Evolutionary conservation across 35 echinoderm and acorn worm genomes (phyloP).

Genomic region (Apostichopus japonicus): DNA sequence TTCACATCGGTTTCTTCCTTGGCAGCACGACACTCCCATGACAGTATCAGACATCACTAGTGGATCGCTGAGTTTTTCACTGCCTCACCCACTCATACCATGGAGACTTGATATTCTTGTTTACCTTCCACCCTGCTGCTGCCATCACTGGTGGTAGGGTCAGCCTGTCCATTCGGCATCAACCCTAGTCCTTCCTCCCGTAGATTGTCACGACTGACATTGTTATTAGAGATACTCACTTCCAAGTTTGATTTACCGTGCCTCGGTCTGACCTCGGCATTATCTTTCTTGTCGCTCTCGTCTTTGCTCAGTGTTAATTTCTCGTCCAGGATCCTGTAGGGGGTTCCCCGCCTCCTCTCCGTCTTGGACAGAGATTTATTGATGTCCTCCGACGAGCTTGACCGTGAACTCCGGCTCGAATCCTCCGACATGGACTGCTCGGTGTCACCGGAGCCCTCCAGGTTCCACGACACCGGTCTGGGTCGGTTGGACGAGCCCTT

Average conservation of each 20-base stretch:
- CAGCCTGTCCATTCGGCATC: conserved; percentile 28
- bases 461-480: conserved; percentile 42
- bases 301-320: conserved; percentile 63
- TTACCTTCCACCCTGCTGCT: conserved; percentile 27
- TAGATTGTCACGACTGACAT: conserved; percentile 7
- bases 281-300: not conserved
- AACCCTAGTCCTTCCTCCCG: conserved; percentile 32
- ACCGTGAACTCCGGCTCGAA: conserved; percentile 33
- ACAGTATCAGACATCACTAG: not conserved
- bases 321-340: conserved; percentile 51
- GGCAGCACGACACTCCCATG: not conserved
- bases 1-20: too few relatives aligned
- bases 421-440: conserved; percentile 64
- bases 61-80: too few relatives aligned
- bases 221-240: conserved; percentile 45
- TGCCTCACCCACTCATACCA: not conserved
- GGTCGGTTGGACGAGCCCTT: conserved; percentile 30
- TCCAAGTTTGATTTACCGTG: conserved; percentile 27
- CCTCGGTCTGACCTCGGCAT: not conserved
- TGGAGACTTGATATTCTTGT: conserved; percentile 29
- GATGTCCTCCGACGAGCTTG: conserved; percentile 55
- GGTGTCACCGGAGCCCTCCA: conserved; percentile 47
- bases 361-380: conserved; percentile 22
- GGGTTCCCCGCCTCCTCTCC: conserved; percentile 55
- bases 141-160: not conserved